Conservation (phyloP, 2,888 invertebrate species). For the Rhamnusium bicolor region DNA sequence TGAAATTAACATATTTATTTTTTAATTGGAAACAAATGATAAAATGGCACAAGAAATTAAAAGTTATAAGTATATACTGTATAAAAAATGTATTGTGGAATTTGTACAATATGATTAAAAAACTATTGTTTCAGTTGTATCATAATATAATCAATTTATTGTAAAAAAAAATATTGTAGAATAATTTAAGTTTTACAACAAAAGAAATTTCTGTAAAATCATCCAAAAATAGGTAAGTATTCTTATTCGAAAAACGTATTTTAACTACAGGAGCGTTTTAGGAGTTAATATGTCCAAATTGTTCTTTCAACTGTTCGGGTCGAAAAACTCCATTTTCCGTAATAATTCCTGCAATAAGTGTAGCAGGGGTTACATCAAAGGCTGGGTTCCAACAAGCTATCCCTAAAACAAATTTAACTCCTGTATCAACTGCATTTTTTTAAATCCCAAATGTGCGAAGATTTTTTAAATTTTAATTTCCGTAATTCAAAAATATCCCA, state of each 20-base stretch:
- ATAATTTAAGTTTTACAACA: constrained; percentile 21
- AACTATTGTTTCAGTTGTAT: not conserved
- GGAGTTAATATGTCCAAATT: constrained; percentile 43
- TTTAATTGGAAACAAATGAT: constrained; percentile 7
- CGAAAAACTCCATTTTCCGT: constrained; percentile 92
- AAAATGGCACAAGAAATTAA: constrained; percentile 29
- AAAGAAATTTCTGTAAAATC: constrained; percentile 28
- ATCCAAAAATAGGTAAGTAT: constrained; percentile 28
- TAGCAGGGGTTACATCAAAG: constrained; percentile 97
- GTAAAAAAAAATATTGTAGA: constrained; percentile 29
- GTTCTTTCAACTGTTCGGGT: constrained; percentile 73
- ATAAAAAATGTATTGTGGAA: constrained; percentile 2
- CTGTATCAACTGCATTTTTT: too few relatives aligned
- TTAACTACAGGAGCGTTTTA: not conserved
- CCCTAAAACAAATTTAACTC: constrained; percentile 75
- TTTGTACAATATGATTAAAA: constrained; percentile 23
- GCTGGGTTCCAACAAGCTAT: constrained; percentile 98
- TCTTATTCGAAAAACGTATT: constrained; percentile 20
- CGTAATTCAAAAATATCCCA: too few relatives aligned
- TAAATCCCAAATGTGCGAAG: too few relatives aligned
- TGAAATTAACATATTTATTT: constrained; percentile 23
- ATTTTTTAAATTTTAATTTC: too few relatives aligned
- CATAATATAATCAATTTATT: constrained; percentile 1
- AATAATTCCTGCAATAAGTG: constrained; percentile 92
- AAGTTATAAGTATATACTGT: constrained; percentile 7